Base-by-base conservation (phyloP, 1,140 invertebrate species). In the Drosophila nasuta region DNA sequence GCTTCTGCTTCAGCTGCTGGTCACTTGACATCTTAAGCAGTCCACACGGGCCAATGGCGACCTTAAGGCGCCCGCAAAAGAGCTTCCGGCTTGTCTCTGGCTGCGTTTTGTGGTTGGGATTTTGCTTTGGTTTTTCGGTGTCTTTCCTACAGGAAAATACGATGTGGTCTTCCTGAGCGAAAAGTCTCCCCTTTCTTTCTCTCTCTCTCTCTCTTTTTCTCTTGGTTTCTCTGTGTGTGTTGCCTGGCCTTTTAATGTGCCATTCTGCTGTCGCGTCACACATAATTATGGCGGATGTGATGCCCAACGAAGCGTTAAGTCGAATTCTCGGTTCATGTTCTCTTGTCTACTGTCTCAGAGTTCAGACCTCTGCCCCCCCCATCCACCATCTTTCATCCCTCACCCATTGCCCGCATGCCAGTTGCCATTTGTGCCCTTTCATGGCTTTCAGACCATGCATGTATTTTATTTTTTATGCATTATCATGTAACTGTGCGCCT, bases 231-330 rank as follows among this genome's bases (percentile, higher is more conserved):
- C 35, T 13, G 17, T 48, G 6, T 33, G 30, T 33, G 30, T 33
- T 33, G 30, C 56, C 35, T 79, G 64, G 62, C 67, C 86, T 89
- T 75, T 87, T 87, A 82, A 82, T 89, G 75, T 70, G 78, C 75
- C 72, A 77, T 82, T 82, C 76, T 77, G 66, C 65, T 70, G 87
- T 82, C 86, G 86, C 86, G 86, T 90, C 86, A 80, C 86, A 87
- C 82, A 91, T 91, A 91, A 91, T 91, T 91, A 91, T 91, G 76
- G 82, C 87, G 87, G 87, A 91, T 91, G 87, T 91, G 87, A 48
- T 74, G 87, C 58, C 70, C 82, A 91, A 81, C 87, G 82, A 81
- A 91, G 87, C 87, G 87, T 86, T 86, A 91, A 91, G 79, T 81
- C 78, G 80, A 83, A 78, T 83, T 82, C 82, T 91, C 78, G 73